phyloP scores from a whole-genome alignment of 2,113 vertebrate genomes.

The Petaurus breviceps region DNA sequence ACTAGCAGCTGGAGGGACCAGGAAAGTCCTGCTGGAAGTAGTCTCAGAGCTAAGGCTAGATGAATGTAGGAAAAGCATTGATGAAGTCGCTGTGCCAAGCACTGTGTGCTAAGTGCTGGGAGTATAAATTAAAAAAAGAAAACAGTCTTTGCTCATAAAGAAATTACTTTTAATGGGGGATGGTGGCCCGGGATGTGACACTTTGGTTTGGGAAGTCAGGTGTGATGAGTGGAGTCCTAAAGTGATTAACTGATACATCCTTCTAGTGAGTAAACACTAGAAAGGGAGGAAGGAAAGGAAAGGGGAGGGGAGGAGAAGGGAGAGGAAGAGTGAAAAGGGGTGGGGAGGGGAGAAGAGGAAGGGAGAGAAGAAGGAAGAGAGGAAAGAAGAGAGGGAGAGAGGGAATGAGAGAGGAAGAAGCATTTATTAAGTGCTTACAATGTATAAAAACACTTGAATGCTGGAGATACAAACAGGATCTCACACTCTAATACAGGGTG shows the following conservation, averaged over 20 bases:
- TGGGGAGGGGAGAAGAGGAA: too few relatives aligned
- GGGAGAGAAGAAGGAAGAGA: not conserved
- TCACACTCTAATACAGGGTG: not conserved
- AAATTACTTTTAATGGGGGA: not conserved
- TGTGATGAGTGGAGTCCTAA: too few relatives aligned
- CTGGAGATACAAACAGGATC: not conserved
- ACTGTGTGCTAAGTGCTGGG: not conserved
- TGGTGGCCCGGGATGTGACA: not conserved
- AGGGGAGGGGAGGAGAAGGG: too few relatives aligned
- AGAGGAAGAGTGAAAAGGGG: too few relatives aligned
- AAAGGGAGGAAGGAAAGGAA: not conserved
- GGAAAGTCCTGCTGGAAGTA: not conserved
- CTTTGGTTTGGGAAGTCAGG: not conserved
- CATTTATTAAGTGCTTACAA: not conserved
- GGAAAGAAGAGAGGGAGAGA: too few relatives aligned
- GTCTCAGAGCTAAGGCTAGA: not conserved
- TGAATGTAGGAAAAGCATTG: not conserved
- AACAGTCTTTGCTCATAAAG: not conserved
- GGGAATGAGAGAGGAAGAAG: too few relatives aligned
- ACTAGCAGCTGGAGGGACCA: not conserved
- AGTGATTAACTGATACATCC: not conserved
- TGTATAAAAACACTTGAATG: not conserved
- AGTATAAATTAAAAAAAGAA: not conserved
- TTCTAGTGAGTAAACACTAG: not conserved
- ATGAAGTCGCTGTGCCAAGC: not conserved